A percentile compares a stretch with the other conserved stretches of the same genome.
Evolutionary conservation across 2,888 invertebrate genomes (phyloP).

Genomic region (Papilio demoleus): DNA sequence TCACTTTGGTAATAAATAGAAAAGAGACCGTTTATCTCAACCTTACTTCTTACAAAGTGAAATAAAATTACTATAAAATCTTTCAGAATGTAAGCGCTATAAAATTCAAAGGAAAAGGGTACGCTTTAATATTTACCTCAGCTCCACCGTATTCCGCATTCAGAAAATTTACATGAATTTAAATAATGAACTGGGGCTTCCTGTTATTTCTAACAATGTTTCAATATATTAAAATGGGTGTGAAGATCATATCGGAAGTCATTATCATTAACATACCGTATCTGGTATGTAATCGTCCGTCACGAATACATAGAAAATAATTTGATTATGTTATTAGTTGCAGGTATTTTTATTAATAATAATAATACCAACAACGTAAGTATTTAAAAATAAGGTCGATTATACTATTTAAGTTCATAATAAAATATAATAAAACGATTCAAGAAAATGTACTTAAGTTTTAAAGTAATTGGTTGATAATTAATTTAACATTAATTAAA

Average conservation of each 20-base stretch:
- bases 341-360: neutral
- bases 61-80: slow-evolving; percentile 3
- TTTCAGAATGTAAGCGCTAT: slow-evolving; percentile 5
- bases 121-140: slow-evolving; percentile 2
- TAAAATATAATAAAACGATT: neutral
- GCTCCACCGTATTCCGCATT: slow-evolving; percentile 8
- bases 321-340: neutral
- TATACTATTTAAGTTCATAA: neutral
- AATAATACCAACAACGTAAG: no score
- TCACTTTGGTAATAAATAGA: neutral
- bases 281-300: neutral
- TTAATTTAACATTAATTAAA: neutral
- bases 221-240: slow-evolving; percentile 20
- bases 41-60: slow-evolving; percentile 1
- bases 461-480: slow-evolving; percentile 5
- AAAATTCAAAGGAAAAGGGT: slow-evolving; percentile 14
- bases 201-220: slow-evolving; percentile 19
- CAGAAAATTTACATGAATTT: slow-evolving; percentile 17
- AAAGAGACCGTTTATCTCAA: slow-evolving; percentile 1
- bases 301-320: neutral
- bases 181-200: slow-evolving; percentile 8
- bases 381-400: neutral
- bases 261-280: neutral
- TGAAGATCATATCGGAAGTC: slow-evolving; percentile 5
- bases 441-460: neutral